phyloP scores from a whole-genome alignment of 2,113 vertebrate genomes.

The Microtus richardsoni region DNA sequence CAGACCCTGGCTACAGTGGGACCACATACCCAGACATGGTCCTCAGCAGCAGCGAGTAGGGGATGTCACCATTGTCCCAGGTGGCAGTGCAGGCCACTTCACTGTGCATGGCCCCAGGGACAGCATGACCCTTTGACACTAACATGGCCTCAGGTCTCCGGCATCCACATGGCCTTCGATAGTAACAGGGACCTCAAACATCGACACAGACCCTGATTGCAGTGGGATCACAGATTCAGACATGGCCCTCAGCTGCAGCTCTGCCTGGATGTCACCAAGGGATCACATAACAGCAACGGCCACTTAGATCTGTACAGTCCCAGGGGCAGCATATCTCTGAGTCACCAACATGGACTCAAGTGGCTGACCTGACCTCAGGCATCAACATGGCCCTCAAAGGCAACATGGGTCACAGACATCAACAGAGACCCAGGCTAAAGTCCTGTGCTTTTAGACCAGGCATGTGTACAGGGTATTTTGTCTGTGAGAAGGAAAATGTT shows the following conservation, averaged over 20 bases:
- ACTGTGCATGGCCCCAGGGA: too few relatives aligned
- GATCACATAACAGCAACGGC: accelerated
- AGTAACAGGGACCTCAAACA: too few relatives aligned
- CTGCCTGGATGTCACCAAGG: background rate
- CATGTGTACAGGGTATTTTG: background rate
- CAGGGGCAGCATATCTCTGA: background rate
- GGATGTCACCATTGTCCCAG: too few relatives aligned
- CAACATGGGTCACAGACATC: background rate
- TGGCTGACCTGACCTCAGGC: background rate
- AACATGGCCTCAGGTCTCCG: too few relatives aligned
- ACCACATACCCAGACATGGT: background rate
- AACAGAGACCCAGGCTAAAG: background rate
- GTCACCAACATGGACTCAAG: background rate
- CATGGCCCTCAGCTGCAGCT: background rate
- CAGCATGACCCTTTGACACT: too few relatives aligned
- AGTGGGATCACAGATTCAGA: background rate
- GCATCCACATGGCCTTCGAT: too few relatives aligned
- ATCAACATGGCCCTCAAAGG: too few relatives aligned
- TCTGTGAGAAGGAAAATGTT: background rate
- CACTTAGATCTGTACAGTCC: background rate
- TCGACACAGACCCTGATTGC: too few relatives aligned
- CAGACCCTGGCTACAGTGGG: background rate
- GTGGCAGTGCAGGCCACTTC: too few relatives aligned
- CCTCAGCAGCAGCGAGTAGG: too few relatives aligned
- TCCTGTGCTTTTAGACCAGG: background rate